Percentiles rank a stretch among this genome's conserved stretches.
phyloP scores from a whole-genome alignment of 2,797 vertebrate genomes.

The Acomys russatus region DNA sequence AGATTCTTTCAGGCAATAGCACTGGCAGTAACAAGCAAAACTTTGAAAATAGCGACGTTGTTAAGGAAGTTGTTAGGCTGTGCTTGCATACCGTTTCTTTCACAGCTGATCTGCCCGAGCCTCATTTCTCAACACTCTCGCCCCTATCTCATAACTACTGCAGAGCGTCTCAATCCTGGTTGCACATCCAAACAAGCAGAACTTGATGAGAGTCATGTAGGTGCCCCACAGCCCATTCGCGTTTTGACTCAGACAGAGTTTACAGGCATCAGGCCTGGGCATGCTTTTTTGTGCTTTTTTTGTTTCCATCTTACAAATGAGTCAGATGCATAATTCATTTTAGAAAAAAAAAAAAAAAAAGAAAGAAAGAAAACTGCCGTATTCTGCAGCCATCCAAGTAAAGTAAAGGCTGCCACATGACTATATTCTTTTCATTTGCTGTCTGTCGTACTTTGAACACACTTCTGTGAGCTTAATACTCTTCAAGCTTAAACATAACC shows the following conservation, averaged over 20 bases:
- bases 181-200: neutral
- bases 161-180: neutral
- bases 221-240: neutral
- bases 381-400: conserved; percentile 3
- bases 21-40: neutral
- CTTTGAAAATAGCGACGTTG: conserved; percentile 24
- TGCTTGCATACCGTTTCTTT: conserved; percentile 54
- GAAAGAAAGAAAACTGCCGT: neutral
- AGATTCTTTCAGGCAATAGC: conserved; percentile 23
- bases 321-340: conserved; percentile 67
- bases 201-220: neutral
- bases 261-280: conserved; percentile 10
- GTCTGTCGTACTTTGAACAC: conserved; percentile 3
- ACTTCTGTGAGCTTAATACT: neutral
- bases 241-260: conserved; percentile 49
- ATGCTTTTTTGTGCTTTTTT: conserved; percentile 30
- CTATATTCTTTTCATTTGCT: conserved; percentile 26
- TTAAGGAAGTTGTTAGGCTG: conserved; percentile 14
- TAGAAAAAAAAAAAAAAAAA: conserved; percentile 3
- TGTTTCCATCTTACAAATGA: conserved; percentile 64
- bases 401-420: neutral
- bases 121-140: neutral
- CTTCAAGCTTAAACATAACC: conserved; percentile 33
- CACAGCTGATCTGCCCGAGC: neutral
- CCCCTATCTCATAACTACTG: neutral